These are phyloP conservation scores for Acestrorhynchus altus DNA, from an alignment of 2,797 vertebrate genomes.

Conservation along the genomic window DNA sequence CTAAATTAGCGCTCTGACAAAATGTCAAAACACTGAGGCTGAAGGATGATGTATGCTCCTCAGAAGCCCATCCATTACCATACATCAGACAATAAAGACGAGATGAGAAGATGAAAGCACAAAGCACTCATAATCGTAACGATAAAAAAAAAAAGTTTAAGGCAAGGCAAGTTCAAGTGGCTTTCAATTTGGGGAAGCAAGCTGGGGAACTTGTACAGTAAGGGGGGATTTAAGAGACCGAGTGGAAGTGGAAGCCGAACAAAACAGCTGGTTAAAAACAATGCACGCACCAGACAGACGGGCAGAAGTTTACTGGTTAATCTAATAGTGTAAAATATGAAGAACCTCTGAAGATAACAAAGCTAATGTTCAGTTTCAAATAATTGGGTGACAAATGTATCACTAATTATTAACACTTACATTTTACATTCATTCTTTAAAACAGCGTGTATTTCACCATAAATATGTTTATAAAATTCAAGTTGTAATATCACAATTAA, in stretches of 20 bases:
- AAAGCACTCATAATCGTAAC: conserved; percentile 35
- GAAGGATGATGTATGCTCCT: conserved; percentile 79
- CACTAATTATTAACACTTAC: no score
- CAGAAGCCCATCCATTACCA: conserved; percentile 73
- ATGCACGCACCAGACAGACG: no score
- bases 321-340: not conserved
- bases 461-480: no score
- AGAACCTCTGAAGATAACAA: not conserved
- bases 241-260: not conserved
- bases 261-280: no score
- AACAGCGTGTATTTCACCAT: no score
- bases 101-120: conserved; percentile 39
- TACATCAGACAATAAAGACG: conserved; percentile 49
- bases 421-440: no score
- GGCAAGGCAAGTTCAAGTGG: not conserved
- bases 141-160: conserved; percentile 30
- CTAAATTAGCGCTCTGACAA: conserved; percentile 82
- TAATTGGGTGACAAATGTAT: no score
- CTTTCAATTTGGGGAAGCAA: not conserved
- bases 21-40: conserved; percentile 81
- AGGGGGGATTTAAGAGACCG: not conserved
- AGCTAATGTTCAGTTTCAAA: no score
- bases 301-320: no score
- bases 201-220: not conserved
- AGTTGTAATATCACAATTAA: no score